These are phyloP conservation scores for Aspidoscelis tigris DNA, from an alignment of 2,113 vertebrate species.

Conservation along the genomic window DNA sequence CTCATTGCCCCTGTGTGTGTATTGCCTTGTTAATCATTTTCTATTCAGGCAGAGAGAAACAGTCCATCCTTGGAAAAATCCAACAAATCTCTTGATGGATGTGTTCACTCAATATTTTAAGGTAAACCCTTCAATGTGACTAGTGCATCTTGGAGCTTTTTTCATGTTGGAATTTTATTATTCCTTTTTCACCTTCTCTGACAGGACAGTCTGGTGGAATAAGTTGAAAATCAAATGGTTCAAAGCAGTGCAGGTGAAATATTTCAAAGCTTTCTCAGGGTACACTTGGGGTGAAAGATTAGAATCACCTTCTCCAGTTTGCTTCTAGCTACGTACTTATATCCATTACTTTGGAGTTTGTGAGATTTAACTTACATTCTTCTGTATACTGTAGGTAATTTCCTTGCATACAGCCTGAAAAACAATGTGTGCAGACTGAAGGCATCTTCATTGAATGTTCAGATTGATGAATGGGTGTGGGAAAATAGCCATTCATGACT, in stretches of 20 bases:
- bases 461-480: not conserved
- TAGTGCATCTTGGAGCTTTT: slow-evolving; percentile 40
- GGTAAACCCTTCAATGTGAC: slow-evolving; percentile 51
- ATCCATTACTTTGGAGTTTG: not conserved
- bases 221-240: slow-evolving; percentile 41
- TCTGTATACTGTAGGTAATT: not conserved
- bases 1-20: not conserved
- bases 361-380: not conserved
- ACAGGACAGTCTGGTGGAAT: slow-evolving; percentile 31
- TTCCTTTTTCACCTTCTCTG: not conserved
- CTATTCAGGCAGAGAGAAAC: slow-evolving; percentile 33
- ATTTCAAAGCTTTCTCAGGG: slow-evolving; percentile 50
- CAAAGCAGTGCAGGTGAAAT: slow-evolving; percentile 13
- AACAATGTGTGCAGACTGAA: not conserved
- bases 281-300: slow-evolving; percentile 27
- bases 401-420: not conserved
- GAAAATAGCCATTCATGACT: not conserved
- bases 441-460: not conserved
- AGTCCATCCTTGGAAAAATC: slow-evolving; percentile 29
- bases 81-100: slow-evolving; percentile 13
- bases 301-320: slow-evolving; percentile 44
- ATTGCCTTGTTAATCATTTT: slow-evolving; percentile 39
- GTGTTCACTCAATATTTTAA: slow-evolving; percentile 45
- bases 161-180: slow-evolving; percentile 33
- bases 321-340: not conserved